Conservation (phyloP, 2,113 vertebrate genomes). For the Carassius auratus region DNA sequence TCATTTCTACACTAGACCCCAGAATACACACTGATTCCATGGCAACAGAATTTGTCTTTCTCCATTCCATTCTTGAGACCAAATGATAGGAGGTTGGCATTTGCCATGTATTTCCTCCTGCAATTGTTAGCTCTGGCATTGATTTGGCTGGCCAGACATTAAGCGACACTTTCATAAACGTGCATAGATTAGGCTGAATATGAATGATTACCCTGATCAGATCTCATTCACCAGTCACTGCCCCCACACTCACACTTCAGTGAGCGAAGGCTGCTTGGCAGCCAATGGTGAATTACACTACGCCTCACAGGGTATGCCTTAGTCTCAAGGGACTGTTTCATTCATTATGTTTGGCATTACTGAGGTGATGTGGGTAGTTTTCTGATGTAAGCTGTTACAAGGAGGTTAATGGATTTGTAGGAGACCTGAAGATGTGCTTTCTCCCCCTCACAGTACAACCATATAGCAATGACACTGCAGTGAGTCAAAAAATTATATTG, state of each 20-base stretch:
- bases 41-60: slow-evolving; percentile 15
- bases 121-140: background rate
- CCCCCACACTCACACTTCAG: slow-evolving; percentile 44
- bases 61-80: background rate
- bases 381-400: background rate
- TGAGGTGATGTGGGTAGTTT: slow-evolving; percentile 25
- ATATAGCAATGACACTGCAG: background rate
- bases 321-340: slow-evolving; percentile 15
- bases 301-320: slow-evolving; percentile 9
- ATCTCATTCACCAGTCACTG: slow-evolving; percentile 54
- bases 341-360: slow-evolving; percentile 36
- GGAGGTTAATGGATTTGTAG: background rate
- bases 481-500: background rate
- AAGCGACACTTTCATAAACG: slow-evolving; percentile 46
- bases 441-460: background rate
- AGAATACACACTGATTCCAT: background rate
- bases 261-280: slow-evolving; percentile 24
- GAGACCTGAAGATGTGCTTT: background rate
- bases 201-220: slow-evolving; percentile 54
- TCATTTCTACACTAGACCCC: background rate
- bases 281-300: slow-evolving; percentile 30
- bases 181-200: slow-evolving; percentile 51
- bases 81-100: background rate
- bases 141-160: slow-evolving; percentile 44
- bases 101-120: background rate